Conservation (phyloP, 2,113 vertebrate genomes). For the Dryoscopus gambensis region DNA sequence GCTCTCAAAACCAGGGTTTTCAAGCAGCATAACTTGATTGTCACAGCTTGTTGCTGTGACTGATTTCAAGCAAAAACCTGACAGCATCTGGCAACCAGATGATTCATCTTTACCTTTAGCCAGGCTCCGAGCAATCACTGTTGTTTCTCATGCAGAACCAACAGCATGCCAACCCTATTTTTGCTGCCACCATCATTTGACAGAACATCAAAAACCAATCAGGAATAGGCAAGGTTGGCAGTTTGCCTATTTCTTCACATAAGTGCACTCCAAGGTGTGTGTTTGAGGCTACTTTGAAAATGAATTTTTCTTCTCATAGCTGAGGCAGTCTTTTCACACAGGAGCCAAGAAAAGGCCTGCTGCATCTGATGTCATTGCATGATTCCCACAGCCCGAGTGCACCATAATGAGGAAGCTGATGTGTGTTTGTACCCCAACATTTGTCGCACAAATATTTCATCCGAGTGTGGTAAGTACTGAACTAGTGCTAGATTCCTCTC, state of each 20-base stretch:
- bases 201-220: background rate
- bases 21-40: background rate
- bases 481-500: background rate
- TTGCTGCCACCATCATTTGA: background rate
- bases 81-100: background rate
- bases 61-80: background rate
- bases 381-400: background rate
- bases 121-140: background rate
- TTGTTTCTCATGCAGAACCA: constrained; percentile 24
- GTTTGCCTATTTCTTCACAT: background rate
- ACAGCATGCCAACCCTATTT: background rate
- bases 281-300: background rate
- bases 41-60: background rate
- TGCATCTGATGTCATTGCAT: background rate
- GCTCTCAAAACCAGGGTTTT: background rate
- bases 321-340: background rate
- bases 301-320: background rate
- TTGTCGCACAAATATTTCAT: background rate
- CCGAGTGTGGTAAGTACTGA: background rate
- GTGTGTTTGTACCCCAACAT: background rate
- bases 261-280: background rate
- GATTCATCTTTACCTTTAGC: constrained; percentile 33
- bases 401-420: background rate
- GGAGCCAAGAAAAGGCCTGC: background rate
- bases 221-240: background rate